Conservation (phyloP, 2,797 vertebrate genomes). For the Chromobotia macracanthus region DNA sequence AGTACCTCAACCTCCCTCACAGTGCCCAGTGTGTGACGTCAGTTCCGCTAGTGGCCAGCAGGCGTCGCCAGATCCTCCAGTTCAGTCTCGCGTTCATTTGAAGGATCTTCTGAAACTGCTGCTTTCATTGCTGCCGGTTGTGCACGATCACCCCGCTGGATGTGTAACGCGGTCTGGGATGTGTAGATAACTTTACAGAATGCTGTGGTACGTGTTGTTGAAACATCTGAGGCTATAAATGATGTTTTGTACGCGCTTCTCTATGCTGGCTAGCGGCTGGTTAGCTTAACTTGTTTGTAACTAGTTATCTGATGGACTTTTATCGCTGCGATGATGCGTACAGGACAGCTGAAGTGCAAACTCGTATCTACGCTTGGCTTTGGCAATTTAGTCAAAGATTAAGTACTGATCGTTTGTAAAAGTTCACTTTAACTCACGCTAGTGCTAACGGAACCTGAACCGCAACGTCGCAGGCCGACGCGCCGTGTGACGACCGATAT, state of each 20-base stretch:
- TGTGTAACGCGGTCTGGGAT: constrained; percentile 34
- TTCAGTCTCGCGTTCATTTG: constrained; percentile 72
- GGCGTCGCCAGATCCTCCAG: too few species aligned
- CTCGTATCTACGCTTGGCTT: constrained; percentile 2
- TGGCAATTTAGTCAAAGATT: constrained; percentile 21
- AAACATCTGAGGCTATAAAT: constrained; percentile 22
- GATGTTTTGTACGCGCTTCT: constrained; percentile 25
- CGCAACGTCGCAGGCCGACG: constrained; percentile 26
- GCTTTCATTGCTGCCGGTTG: too few species aligned
- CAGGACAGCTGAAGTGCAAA: background rate
- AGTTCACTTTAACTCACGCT: constrained; percentile 6
- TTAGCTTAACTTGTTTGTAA: constrained; percentile 40
- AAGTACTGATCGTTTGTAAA: constrained; percentile 1
- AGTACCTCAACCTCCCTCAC: background rate
- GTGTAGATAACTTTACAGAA: constrained; percentile 48
- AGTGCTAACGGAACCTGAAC: constrained; percentile 13
- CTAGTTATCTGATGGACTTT: constrained; percentile 27
- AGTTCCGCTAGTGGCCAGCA: too few species aligned
- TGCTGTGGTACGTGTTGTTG: constrained; percentile 62
- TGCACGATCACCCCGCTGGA: background rate
- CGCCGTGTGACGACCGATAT: constrained; percentile 23
- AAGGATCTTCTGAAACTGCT: constrained; percentile 69
- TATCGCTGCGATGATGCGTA: background rate
- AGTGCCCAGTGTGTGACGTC: too few species aligned
- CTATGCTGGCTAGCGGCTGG: constrained; percentile 41